Evolutionary conservation across 2,888 invertebrate species (phyloP), one percentile per base, ranked within the genome.

Genomic region (Dioctria linearis): DNA sequence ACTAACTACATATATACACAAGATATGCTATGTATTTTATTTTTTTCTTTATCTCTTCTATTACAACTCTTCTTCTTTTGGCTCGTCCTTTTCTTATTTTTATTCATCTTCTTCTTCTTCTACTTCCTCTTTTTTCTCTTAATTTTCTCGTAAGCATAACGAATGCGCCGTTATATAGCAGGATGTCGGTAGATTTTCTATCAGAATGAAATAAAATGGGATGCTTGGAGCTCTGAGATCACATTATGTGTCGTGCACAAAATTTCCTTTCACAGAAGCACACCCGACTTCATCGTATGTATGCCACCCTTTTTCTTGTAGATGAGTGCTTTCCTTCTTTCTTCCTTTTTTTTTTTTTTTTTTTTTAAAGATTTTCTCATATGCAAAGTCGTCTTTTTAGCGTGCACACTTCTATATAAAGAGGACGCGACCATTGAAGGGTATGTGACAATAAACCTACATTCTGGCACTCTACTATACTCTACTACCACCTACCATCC

Each of bases 131-230:
- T 39, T 11, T 65, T 65, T n/a, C 46, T 51, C 75, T 75, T 75
- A 75, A 75, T 75, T 75, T 61, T 75, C 43, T 43, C 25, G 57
- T 75, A 75, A 75, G 75, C 40, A 75, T 59, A 75, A 75, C 59
- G 59, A 59, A 75, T 75, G 59, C n/a, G 73, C 51, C 57, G 11
- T 25, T n/a, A n/a, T 25, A 59, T 25, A 59, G 25, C 25, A 11
- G 59, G 3, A n/a, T 63, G 63, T 63, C 4, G 42, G 66, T 66
- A n/a, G 66, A 66, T 66, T 66, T 66, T 13, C 46, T 43, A 66
- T 43, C 13, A 66, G 42, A 46, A 54, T 46, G 66, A 43, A 43
- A 43, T 66, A 43, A 43, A 43, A 43, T 66, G 42, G 66, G 66
- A 43, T 66, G 66, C 66, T 66, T 42, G 63, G 54, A 54, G 54